Evolutionary conservation across 2,888 invertebrate genomes (phyloP), one percentile per base, ranked within the genome.

Genomic region (Hydraecia micacea): DNA sequence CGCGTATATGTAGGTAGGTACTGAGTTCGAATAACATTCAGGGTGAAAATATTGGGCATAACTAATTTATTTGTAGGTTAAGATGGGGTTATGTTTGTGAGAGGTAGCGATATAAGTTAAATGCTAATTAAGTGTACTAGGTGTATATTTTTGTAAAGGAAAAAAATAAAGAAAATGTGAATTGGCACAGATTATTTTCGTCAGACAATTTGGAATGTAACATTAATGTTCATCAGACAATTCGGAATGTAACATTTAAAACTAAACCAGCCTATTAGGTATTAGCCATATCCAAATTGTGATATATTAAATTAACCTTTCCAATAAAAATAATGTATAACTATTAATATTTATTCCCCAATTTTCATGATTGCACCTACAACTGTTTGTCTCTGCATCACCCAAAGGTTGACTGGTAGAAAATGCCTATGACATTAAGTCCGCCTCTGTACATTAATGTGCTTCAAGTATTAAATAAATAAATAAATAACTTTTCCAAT

Each of bases 11-110:
- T 67, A 46, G 77, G 90, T 92, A 93, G 77, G 90, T 92, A 93
- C 95, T 92, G 90, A 92, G 87, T 95, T 94, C 92, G 93, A 94
- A 94, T 94, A 95, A 94, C 93, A 94, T 95, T 95, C 94, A 94
- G 96, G 95, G 95, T 94, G 96, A 95, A 95, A 95, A 95, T 95
- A 95, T 95, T 93, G 94, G 93, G 94, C 91, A 94, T 94, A 94
- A 95, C 95, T 96, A 96, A 96, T 96, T 96, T 95, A 95, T 95
- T 94, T 93, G 92, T 92, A 90, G 90, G 89, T 92, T 92, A 75
- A 67, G 73, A 39, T 79, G 67, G 1, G 70, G 8, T 60, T 60
- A 69, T 63, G 52, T 73, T 75, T 58, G 0, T 21, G 60, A 67
- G 75, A 65, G 71, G 9, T 18, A 81, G 87, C 86, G 89, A 71